Conservation (phyloP, 2,113 vertebrate genomes). For the Ceyx cyanopectus region DNA sequence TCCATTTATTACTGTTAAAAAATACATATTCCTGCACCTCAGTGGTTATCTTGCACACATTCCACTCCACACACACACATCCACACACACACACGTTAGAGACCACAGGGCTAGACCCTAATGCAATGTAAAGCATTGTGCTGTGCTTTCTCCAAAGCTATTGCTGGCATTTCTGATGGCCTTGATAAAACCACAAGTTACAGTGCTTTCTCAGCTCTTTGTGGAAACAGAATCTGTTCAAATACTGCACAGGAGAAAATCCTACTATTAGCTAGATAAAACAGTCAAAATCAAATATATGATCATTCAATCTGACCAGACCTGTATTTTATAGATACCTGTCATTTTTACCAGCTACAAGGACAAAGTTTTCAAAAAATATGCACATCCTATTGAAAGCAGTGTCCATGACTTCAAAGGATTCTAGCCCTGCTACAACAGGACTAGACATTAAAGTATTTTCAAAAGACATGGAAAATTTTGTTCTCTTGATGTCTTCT, state of each 20-base stretch:
- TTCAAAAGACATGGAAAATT: not conserved
- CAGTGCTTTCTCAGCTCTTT: not conserved
- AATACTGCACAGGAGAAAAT: not conserved
- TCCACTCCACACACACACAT: too few relatives aligned
- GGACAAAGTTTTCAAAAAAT: not conserved
- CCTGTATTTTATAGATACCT: not conserved
- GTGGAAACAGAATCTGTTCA: not conserved
- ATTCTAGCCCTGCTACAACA: not conserved
- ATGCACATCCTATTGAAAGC: not conserved
- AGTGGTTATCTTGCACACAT: not conserved
- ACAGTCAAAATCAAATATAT: not conserved
- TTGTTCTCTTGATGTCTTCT: not conserved
- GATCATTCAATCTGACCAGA: not conserved
- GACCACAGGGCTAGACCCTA: not conserved
- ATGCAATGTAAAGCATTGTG: not conserved
- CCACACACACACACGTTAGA: not conserved
- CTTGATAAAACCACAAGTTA: not conserved
- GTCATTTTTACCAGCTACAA: not conserved
- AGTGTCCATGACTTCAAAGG: not conserved
- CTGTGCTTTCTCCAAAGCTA: not conserved
- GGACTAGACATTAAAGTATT: not conserved
- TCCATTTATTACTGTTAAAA: not conserved
- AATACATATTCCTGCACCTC: not conserved
- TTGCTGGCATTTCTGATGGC: not conserved
- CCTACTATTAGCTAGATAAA: not conserved